These are phyloP conservation scores for Penaeus vannamei DNA, from an alignment of 1,140 invertebrate species.

Conservation along the genomic window DNA sequence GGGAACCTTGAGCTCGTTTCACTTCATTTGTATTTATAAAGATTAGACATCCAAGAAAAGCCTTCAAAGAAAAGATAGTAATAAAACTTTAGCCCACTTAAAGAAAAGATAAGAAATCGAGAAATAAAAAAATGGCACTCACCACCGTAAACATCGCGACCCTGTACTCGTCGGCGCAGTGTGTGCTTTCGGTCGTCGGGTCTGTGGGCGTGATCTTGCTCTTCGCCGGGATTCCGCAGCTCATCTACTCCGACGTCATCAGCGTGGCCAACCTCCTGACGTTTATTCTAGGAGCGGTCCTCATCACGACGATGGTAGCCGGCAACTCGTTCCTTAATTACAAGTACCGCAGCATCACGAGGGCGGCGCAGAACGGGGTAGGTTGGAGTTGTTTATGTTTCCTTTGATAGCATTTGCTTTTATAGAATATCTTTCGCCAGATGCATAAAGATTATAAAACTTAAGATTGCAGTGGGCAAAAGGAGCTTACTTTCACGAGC, in stretches of 20 bases:
- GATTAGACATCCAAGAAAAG: no score
- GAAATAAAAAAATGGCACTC: constrained; percentile 38
- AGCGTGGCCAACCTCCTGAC: constrained; percentile 65
- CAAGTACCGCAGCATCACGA: constrained; percentile 60
- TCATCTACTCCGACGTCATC: constrained; percentile 64
- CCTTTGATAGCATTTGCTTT: neutral
- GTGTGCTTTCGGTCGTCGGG: constrained; percentile 64
- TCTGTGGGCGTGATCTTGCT: constrained; percentile 67
- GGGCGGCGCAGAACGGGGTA: constrained; percentile 28
- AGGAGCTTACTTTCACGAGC: no score
- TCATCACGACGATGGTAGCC: constrained; percentile 67
- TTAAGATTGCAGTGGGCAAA: no score
- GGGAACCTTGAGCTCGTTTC: no score
- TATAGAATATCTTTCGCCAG: neutral
- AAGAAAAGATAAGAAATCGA: neutral
- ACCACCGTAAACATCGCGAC: constrained; percentile 47
- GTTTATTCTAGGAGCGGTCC: constrained; percentile 64
- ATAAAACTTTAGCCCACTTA: neutral
- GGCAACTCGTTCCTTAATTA: constrained; percentile 67
- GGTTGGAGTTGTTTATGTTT: neutral
- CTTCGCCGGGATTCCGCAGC: constrained; percentile 67
- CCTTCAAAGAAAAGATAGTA: no score
- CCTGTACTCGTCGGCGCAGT: constrained; percentile 65
- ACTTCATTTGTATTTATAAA: no score
- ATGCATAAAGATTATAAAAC: no score